Base-by-base conservation (phyloP, 2,797 vertebrate genomes). In the Alectoris magna region DNA sequence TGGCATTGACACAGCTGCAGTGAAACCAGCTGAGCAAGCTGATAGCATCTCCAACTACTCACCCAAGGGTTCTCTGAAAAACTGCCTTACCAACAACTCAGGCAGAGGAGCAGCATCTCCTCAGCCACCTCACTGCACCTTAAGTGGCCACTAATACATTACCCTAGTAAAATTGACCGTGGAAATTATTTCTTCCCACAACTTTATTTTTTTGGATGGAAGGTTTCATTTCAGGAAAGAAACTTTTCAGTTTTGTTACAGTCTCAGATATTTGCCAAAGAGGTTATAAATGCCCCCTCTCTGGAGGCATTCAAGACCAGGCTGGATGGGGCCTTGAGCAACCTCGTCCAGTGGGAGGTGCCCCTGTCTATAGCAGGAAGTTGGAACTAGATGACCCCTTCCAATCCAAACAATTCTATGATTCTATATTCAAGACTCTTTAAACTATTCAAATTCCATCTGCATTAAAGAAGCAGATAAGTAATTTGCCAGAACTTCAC, bases 381-480 rank as follows among this genome's bases (percentile, higher is more conserved):
- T 53, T 53, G 51, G 51, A 53, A 53, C 27, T 53, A 29, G 51
- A 53, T 31, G 27, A 53, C 29, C 27, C 9, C 51, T 53, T 53
- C 51, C 51, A 53, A 53, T 29, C 27, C 27, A 29, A 53, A 29
- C 51, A 53, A 29, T 53, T 53, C 9, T 9, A 6, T 53, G 10
- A 53, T 53, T 53, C 51, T 53, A 31, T 70, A 85, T 66, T 80
- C 67, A 70, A 92, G 72, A 71, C 34, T 72, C 44, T 59, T 56
- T 19, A 74, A 73, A 43, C 23, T 77, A 59, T 59, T 66, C 34
- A 88, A 87, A 86, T 86, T 36, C 24, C n/a, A 79, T 43, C 41
- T 92, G 18, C 44, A 90, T 79, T 83, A 72, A 75, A 76, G 79
- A 66, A 88, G 43, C 26, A 56, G 56, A 67, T 8, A 93, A 73